phyloP scores from a whole-genome alignment of 2,797 vertebrate genomes.

The Argentina silus region DNA sequence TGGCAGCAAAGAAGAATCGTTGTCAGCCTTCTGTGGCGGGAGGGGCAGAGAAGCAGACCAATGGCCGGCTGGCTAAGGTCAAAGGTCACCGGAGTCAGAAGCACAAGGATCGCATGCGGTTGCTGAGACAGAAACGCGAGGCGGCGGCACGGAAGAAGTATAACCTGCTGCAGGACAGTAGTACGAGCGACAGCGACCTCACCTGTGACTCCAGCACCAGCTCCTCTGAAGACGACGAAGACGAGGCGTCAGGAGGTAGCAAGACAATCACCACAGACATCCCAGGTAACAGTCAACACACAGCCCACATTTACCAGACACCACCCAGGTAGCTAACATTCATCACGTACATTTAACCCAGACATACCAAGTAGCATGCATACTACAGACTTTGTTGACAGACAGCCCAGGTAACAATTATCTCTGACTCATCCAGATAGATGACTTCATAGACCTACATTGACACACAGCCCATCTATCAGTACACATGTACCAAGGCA shows the following conservation, averaged over 20 bases:
- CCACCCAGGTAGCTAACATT: not conserved
- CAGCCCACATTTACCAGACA: slow-evolving; percentile 19
- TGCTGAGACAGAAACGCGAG: slow-evolving; percentile 94
- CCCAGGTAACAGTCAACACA: slow-evolving; percentile 86
- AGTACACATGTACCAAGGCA: too few species aligned
- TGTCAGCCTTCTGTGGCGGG: slow-evolving; percentile 66
- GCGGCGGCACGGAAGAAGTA: slow-evolving; percentile 96
- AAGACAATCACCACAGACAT: slow-evolving; percentile 98
- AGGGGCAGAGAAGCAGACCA: slow-evolving; percentile 85
- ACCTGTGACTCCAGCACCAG: slow-evolving; percentile 91
- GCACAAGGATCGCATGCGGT: slow-evolving; percentile 97
- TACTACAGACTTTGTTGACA: not conserved
- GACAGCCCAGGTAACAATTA: not conserved
- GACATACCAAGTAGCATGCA: not conserved
- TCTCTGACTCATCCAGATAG: not conserved
- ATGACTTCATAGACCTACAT: not conserved
- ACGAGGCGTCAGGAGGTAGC: slow-evolving; percentile 92
- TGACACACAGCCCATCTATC: too few species aligned
- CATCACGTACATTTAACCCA: not conserved
- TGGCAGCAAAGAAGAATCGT: slow-evolving; percentile 98
- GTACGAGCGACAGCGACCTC: slow-evolving; percentile 98
- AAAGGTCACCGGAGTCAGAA: slow-evolving; percentile 95
- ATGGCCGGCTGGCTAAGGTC: slow-evolving; percentile 87
- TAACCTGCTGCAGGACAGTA: slow-evolving; percentile 98
- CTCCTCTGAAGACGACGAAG: slow-evolving; percentile 86